phyloP scores from a whole-genome alignment of 2,888 invertebrate species.

The Campoplex nolae region DNA sequence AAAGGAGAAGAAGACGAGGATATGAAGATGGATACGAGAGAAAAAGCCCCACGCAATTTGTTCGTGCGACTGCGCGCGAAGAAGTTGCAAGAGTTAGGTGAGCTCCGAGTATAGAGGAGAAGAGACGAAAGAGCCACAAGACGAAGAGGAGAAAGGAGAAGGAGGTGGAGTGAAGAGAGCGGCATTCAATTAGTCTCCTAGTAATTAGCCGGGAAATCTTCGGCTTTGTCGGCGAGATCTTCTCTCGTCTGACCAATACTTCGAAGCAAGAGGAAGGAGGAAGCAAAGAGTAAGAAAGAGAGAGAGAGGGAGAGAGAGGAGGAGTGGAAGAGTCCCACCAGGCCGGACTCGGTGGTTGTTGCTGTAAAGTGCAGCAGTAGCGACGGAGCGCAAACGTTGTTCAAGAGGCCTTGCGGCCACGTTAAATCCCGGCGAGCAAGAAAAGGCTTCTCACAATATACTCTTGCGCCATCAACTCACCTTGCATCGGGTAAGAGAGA shows the following conservation, averaged over 20 bases:
- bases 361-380: constrained; percentile 29
- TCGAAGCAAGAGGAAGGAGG: constrained; percentile 66
- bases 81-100: constrained; percentile 5
- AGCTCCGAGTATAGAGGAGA: constrained; percentile 22
- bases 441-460: constrained; percentile 6
- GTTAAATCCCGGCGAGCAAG: constrained; percentile 18
- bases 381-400: constrained; percentile 42
- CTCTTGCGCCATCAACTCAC: constrained; percentile 33
- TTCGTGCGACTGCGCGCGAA: constrained; percentile 45
- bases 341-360: constrained; percentile 13
- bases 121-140: constrained; percentile 13
- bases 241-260: constrained; percentile 73
- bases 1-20: constrained; percentile 32
- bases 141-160: constrained; percentile 32
- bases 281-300: not conserved
- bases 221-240: constrained; percentile 81
- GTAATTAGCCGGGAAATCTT: constrained; percentile 85
- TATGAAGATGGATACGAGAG: constrained; percentile 41
- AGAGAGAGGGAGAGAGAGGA: not conserved
- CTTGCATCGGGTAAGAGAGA: not conserved
- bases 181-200: constrained; percentile 84
- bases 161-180: constrained; percentile 73
- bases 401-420: constrained; percentile 37
- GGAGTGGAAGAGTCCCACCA: not conserved
- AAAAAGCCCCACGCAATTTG: constrained; percentile 41